Evolutionary conservation across 2,888 invertebrate genomes (phyloP), one percentile per base, ranked within the genome.

Genomic region (Acheta domesticus): DNA sequence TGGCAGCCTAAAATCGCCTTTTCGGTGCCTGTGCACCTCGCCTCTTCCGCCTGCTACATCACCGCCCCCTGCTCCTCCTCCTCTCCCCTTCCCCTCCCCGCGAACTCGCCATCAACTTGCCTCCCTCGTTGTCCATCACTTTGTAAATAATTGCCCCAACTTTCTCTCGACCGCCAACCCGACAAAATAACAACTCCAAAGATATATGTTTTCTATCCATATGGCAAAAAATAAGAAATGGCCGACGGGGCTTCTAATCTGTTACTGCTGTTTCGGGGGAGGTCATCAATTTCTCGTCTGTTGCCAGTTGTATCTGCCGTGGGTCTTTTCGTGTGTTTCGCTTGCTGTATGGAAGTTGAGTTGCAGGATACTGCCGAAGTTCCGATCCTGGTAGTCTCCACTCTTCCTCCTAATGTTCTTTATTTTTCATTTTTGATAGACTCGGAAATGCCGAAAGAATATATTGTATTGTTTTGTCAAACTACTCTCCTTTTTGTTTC

Each of bases 41-140:
- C 36, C 36, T 36, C 36, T 36, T 36, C 36, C 36, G 36, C 36
- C 36, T 8, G 36, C 36, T 36, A 5, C 36, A 36, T 36, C 36
- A 36, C 36, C 36, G 36, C 36, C 36, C 36, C 36, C 36, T 36
- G 8, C 36, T 36, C 36, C 36, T n/a, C n/a, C n/a, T n/a, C n/a
- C n/a, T n/a, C n/a, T n/a, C n/a, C n/a, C n/a, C 36, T 8, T 8
- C 36, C 36, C 36, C 36, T 3, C 36, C 36, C 36, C 0, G 36
- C 8, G 36, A 36, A 36, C 36, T 36, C 62, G 14, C 62, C 62
- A n/a, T 19, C 14, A 62, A 62, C 4, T 62, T 62, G 62, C 16
- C 62, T 62, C 62, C 62, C 62, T 62, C n/a, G 62, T 62, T 62
- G 62, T 62, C 62, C 62, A 62, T 62, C 62, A 62, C 62, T 62